Percentiles rank a stretch among this genome's conserved stretches.
phyloP scores from a whole-genome alignment of 1,140 invertebrate genomes.

The Sitobion miscanthi region DNA sequence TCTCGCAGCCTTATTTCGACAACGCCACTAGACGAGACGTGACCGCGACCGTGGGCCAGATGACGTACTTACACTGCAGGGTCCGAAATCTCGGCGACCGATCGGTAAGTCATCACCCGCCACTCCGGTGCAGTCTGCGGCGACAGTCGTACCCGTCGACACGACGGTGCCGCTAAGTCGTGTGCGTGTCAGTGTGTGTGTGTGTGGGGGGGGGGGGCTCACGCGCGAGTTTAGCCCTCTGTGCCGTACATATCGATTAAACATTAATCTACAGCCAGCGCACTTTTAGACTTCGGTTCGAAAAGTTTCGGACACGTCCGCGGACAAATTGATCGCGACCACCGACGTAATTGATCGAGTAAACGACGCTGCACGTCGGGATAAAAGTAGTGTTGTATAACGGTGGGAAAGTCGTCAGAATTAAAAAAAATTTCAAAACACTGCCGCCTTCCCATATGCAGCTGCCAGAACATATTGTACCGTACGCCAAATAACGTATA shows the following conservation, averaged over 20 bases:
- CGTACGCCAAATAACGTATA: too few species aligned
- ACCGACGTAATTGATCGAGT: not conserved
- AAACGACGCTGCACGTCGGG: not conserved
- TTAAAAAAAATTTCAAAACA: not conserved
- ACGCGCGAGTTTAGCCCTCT: not conserved
- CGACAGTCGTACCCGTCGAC: not conserved
- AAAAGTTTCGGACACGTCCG: slow-evolving; percentile 15
- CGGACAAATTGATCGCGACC: slow-evolving; percentile 32
- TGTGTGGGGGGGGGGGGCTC: too few species aligned
- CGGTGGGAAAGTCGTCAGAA: not conserved
- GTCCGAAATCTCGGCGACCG: slow-evolving; percentile 85
- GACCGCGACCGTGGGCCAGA: slow-evolving; percentile 84
- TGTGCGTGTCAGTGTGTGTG: too few species aligned
- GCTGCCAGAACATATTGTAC: too few species aligned
- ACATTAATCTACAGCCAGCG: slow-evolving; percentile 7
- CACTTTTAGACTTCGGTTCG: not conserved
- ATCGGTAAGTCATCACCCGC: slow-evolving; percentile 73
- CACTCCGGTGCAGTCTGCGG: not conserved
- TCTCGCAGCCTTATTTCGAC: slow-evolving; percentile 88
- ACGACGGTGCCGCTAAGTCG: not conserved
- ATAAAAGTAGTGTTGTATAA: not conserved
- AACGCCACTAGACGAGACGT: slow-evolving; percentile 83
- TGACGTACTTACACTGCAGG: slow-evolving; percentile 82
- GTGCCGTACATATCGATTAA: not conserved
- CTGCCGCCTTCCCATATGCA: too few species aligned